Conservation (phyloP, 2,888 invertebrate genomes). For the Maniola hyperantus region DNA sequence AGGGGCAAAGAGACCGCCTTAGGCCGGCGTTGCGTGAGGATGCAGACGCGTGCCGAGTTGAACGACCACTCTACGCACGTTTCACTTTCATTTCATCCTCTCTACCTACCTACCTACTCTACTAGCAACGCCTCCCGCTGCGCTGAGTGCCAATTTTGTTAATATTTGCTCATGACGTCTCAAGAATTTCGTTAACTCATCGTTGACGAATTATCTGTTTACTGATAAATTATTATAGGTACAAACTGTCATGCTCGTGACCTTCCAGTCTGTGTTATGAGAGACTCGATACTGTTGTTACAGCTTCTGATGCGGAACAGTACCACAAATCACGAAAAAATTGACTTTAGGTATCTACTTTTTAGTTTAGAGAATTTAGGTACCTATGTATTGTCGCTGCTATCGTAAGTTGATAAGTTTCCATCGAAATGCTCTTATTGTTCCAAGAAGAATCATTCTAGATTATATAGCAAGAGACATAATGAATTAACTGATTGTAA, state of each 20-base stretch:
- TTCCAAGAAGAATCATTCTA: not conserved
- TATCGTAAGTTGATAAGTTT: not conserved
- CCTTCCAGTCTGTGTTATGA: not conserved
- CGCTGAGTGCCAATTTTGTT: conserved; percentile 47
- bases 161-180: conserved; percentile 27
- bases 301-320: not conserved
- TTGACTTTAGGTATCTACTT: too few relatives aligned
- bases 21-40: conserved; percentile 48
- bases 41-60: conserved; percentile 80
- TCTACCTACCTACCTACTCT: conserved; percentile 29
- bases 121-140: conserved; percentile 55
- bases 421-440: not conserved
- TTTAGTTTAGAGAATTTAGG: too few relatives aligned
- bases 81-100: conserved; percentile 69
- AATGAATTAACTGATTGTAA: not conserved
- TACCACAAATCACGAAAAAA: not conserved
- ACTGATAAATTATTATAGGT: not conserved
- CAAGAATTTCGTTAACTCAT: not conserved
- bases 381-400: not conserved
- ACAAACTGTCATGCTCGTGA: not conserved
- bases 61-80: conserved; percentile 75
- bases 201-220: not conserved
- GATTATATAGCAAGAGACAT: not conserved
- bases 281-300: not conserved
- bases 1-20: conserved; percentile 45